Evolutionary conservation across 1,140 invertebrate species (phyloP), one percentile per base, ranked within the genome.

Genomic region (Homalodisca vitripennis): DNA sequence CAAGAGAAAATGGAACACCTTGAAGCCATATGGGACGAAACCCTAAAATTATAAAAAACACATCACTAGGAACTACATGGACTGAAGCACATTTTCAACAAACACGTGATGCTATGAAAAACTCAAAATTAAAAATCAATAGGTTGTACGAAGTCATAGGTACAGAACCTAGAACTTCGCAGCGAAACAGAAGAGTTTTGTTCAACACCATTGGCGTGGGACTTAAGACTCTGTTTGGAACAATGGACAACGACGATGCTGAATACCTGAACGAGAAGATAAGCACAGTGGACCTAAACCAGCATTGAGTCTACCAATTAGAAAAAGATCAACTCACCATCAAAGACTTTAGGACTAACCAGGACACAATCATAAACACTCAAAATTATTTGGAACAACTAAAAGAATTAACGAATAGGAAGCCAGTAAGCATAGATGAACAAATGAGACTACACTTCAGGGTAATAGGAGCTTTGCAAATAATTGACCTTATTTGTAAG

Each of bases 161-260:
- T n/a, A 27, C 55, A 26, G 22, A 2, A 29, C 55, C 55, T 30
- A 6, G 2, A 27, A 26, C 55, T 26, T 60, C 55, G n/a, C 26
- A n/a, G 26, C n/a, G n/a, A n/a, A 60, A 24, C 3, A 2, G 55
- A 60, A 60, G 55, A 60, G 55, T 22, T 27, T 27, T 60, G 10
- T 27, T 60, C 10, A 60, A 60, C n/a, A 13, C 24, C 14, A 60
- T 60, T 12, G 55, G 55, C 12, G 14, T 24, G 12, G 55, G 55
- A 6, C 14, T 60, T 14, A 60, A 60, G 24, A 60, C n/a, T n/a
- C 55, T 60, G n/a, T 60, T 60, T 60, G 55, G 55, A 60, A 60
- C 55, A 27, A 60, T 60, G 55, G 55, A 60, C 27, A 30, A 60
- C 10, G 55, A 60, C n/a, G 55, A 60, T n/a, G 55, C 55, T 26